Base-by-base conservation (phyloP, 1,140 invertebrate species). In the Drosophila ironensis region DNA sequence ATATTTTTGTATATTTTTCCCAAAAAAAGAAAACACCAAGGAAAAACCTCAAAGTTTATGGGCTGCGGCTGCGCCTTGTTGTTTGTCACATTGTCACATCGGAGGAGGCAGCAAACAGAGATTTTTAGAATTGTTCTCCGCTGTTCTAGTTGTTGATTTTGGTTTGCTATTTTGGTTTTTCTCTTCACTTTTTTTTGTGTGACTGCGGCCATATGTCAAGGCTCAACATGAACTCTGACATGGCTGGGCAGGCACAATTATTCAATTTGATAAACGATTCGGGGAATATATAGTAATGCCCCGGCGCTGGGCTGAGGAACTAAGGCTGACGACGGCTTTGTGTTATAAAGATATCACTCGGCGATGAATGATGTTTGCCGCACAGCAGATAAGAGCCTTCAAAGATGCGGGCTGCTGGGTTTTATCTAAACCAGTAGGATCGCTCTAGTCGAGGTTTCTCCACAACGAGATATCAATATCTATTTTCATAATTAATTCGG, bases 161-260 rank as follows among this genome's bases (percentile, higher is more conserved):
- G 40, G 11, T 52, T 51, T 73, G 37, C 30, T 44, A 59, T 28
- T 25, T 50, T 50, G 22, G 35, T 46, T 41, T 59, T 52, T 38
- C 22, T 59, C 56, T 30, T 53, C 4, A 20, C 41, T 45, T 57
- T 44, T 44, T 45, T 46, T 57, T 61, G 60, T 73, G 78, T 42
- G 80, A 60, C 70, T 64, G 54, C 19, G 74, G 80, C 80, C 76
- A 86, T 84, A 63, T 72, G 71, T 73, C 71, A 60, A 56, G 59
- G 59, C 69, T 46, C 54, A 51, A 51, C 57, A 64, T 66, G 80
- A 84, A 75, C 80, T 80, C 44, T 68, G 71, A 78, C 74, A 86
- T 53, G 47, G 71, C 52, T 63, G 50, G 64, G 54, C 53, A 51
- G 61, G 41, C 54, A 56, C 66, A 75, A 53, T 84, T 72, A 84